Percentiles rank a stretch among this genome's conserved stretches.
These are phyloP conservation scores for Halichoerus grypus DNA, from an alignment of 2,113 vertebrate species.

Conservation along the genomic window DNA sequence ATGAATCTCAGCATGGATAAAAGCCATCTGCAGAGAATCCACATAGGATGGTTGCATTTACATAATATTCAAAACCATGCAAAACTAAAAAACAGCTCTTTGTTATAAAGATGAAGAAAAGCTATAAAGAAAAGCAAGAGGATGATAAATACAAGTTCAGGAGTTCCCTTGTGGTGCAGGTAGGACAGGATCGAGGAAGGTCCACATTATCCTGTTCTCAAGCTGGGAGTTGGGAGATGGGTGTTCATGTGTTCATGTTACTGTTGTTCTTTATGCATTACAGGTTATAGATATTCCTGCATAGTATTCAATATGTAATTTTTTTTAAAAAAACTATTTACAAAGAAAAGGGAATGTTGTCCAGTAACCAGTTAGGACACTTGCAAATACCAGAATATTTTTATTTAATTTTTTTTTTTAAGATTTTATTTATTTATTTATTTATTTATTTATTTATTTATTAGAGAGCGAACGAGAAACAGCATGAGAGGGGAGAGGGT, in stretches of 20 bases:
- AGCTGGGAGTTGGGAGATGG: neutral
- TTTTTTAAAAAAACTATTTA: neutral
- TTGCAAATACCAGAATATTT: neutral
- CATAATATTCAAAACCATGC: neutral
- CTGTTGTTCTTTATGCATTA: neutral
- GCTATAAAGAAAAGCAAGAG: neutral
- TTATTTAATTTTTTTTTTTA: neutral
- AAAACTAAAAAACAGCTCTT: neutral
- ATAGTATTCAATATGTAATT: neutral
- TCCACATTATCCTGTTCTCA: neutral
- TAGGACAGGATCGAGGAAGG: neutral
- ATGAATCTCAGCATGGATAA: neutral
- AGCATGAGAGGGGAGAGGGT: too few relatives aligned
- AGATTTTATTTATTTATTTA: too few relatives aligned
- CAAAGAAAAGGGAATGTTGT: neutral
- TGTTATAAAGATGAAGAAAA: neutral
- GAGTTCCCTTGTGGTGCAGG: neutral
- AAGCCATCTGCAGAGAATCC: neutral
- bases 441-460: too few relatives aligned
- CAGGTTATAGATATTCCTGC: neutral
- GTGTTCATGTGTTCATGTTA: neutral
- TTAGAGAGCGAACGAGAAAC: too few relatives aligned
- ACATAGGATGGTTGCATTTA: neutral
- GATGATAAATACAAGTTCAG: neutral
- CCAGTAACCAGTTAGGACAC: neutral